Evolutionary conservation across 2,113 vertebrate species (phyloP).

Genomic region (Phaethon lepturus): DNA sequence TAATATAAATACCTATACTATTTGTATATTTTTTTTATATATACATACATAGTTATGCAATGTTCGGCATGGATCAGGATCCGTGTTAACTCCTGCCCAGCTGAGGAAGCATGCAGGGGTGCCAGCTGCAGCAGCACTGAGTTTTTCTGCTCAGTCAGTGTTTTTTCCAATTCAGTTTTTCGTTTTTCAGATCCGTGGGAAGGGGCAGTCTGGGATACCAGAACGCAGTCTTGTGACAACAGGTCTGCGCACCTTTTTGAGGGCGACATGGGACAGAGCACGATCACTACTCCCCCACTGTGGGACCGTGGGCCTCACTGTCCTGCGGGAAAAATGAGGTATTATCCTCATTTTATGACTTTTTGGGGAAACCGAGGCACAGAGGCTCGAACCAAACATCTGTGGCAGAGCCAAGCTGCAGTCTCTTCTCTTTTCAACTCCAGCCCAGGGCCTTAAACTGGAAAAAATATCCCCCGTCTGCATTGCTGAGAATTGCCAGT

Average conservation of each 20-base stretch:
- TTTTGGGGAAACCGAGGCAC: neutral
- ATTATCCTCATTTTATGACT: neutral
- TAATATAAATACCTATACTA: neutral
- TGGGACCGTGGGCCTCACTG: fast-evolving
- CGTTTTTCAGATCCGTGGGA: neutral
- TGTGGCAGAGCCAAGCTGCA: neutral
- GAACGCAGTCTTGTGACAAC: neutral
- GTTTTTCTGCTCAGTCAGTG: neutral
- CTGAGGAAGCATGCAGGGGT: neutral
- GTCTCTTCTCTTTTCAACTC: neutral
- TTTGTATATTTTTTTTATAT: too few species aligned
- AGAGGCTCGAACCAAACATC: neutral
- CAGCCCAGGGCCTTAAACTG: neutral
- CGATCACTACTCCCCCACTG: neutral
- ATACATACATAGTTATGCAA: fast-evolving
- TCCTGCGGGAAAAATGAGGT: neutral
- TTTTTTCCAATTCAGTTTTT: neutral
- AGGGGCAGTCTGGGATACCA: fast-evolving
- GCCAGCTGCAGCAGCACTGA: neutral
- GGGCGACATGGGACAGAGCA: neutral
- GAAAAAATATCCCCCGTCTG: neutral
- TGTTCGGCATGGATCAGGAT: neutral
- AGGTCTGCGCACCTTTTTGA: neutral
- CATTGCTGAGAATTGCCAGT: neutral
- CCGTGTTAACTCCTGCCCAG: neutral